Conservation (phyloP, 2,888 invertebrate species). For the Meganola albula region DNA sequence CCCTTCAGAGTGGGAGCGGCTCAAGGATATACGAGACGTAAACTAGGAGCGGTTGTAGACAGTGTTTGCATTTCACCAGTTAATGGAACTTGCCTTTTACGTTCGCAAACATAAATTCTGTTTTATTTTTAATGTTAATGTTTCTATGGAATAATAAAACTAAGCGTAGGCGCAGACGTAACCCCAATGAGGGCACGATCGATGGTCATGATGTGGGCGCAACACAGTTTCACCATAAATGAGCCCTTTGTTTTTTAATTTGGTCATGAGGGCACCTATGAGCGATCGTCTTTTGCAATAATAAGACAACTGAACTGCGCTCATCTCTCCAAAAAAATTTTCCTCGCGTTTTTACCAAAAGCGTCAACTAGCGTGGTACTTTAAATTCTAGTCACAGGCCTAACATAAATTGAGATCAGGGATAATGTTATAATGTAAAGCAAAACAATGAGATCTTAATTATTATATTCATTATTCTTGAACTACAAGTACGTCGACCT, state of each 20-base stretch:
- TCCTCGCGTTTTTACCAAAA: no score
- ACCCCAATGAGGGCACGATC: constrained; percentile 66
- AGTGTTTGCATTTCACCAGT: constrained; percentile 51
- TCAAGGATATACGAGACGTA: constrained; percentile 56
- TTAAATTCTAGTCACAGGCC: no score
- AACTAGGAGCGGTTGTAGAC: constrained; percentile 55
- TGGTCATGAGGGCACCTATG: constrained; percentile 63
- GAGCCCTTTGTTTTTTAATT: constrained; percentile 70
- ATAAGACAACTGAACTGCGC: constrained; percentile 45
- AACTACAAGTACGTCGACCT: constrained; percentile 49
- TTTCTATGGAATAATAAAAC: constrained; percentile 15
- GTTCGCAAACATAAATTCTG: constrained; percentile 38
- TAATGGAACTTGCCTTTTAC: constrained; percentile 56
- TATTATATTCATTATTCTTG: constrained; percentile 50
- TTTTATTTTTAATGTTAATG: constrained; percentile 13
- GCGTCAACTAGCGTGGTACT: no score
- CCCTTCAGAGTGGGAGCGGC: constrained; percentile 47
- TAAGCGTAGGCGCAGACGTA: constrained; percentile 53
- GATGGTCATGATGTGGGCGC: constrained; percentile 63
- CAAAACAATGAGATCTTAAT: constrained; percentile 71
- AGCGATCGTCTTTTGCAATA: constrained; percentile 65
- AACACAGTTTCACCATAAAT: constrained; percentile 51
- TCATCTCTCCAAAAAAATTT: no score
- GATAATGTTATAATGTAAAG: constrained; percentile 57
- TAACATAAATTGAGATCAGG: constrained; percentile 57